Conservation (phyloP, 2,113 vertebrate genomes). For the Gambusia affinis region DNA sequence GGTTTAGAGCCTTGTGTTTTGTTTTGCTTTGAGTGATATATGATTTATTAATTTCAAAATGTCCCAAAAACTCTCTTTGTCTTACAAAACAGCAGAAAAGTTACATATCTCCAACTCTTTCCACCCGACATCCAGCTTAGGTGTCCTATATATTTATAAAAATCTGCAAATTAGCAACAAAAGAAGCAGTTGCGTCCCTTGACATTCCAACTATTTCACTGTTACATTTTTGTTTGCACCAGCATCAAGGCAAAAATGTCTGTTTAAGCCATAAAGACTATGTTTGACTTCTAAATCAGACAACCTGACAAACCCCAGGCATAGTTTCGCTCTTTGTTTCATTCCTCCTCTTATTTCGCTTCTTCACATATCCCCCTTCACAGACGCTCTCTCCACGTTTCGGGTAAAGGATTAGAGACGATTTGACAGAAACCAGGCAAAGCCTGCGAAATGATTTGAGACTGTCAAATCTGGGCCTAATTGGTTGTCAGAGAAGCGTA, state of each 20-base stretch:
- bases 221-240: constrained; percentile 13
- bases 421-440: constrained; percentile 61
- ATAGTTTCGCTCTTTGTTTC: neutral
- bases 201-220: constrained; percentile 5
- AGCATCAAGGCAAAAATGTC: constrained; percentile 7
- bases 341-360: neutral
- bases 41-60: neutral
- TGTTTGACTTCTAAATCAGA: constrained; percentile 18
- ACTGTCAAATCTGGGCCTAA: constrained; percentile 66
- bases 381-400: constrained; percentile 15
- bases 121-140: neutral
- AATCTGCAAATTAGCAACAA: constrained; percentile 1
- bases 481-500: constrained; percentile 72
- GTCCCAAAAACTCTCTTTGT: neutral
- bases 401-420: constrained; percentile 62
- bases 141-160: neutral
- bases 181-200: neutral
- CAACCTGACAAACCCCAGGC: constrained; percentile 20
- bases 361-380: neutral
- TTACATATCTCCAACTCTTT: neutral
- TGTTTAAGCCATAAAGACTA: constrained; percentile 19
- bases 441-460: constrained; percentile 34
- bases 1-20: neutral
- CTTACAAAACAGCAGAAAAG: neutral
- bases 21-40: neutral